Percentiles rank a stretch among this genome's conserved stretches.
These are phyloP conservation scores for Eueides isabella DNA, from an alignment of 1,140 invertebrate genomes.

Conservation along the genomic window DNA sequence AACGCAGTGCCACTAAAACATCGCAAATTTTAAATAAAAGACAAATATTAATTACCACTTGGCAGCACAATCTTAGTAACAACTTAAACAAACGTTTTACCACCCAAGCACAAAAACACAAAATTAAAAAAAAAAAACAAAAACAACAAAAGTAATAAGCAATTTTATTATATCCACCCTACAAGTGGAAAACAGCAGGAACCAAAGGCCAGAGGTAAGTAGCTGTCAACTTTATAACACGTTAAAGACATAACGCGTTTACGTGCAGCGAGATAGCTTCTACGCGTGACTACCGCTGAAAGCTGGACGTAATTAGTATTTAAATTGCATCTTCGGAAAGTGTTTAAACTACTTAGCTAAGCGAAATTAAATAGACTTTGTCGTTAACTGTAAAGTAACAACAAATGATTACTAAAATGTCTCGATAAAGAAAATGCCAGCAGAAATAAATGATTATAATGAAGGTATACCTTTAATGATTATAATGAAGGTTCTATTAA, in stretches of 20 bases:
- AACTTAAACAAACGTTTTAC: background rate
- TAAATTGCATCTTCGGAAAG: conserved; percentile 22
- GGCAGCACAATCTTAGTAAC: background rate
- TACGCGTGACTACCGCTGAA: conserved; percentile 29
- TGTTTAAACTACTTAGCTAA: conserved; percentile 21
- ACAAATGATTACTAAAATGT: conserved; percentile 5
- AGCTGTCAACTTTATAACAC: conserved; percentile 32
- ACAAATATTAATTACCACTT: background rate
- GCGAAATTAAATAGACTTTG: conserved; percentile 16
- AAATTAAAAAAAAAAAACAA: background rate
- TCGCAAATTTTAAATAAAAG: no score
- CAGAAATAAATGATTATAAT: background rate
- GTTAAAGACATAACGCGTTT: conserved; percentile 24
- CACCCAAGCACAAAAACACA: background rate
- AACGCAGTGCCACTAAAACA: no score
- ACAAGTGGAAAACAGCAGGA: conserved; percentile 24
- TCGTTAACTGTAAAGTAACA: background rate
- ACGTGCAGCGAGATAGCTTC: conserved; percentile 14
- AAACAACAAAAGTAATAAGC: background rate
- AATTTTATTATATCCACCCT: conserved; percentile 9
- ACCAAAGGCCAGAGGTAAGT: conserved; percentile 29
- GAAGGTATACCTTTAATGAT: background rate
- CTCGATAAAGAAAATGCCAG: conserved; percentile 14
- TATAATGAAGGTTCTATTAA: background rate
- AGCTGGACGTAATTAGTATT: conserved; percentile 30